phyloP scores from a whole-genome alignment of 2,797 vertebrate genomes.

The Nasua narica region DNA sequence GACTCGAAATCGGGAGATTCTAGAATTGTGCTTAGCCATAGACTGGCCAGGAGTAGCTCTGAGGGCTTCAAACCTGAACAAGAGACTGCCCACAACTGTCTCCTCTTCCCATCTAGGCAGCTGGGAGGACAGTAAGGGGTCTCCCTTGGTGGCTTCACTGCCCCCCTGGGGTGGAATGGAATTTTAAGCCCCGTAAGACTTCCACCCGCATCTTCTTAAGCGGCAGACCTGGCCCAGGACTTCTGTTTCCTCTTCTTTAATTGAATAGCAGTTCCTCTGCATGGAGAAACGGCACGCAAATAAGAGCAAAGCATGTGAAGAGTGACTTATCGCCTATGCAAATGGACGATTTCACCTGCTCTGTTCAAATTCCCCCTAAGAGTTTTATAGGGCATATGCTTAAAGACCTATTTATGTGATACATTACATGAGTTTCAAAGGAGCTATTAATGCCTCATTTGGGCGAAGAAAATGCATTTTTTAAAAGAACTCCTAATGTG shows the following conservation, averaged over 20 bases:
- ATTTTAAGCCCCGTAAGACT: neutral
- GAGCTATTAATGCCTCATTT: neutral
- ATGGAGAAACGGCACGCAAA: neutral
- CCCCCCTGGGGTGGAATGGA: neutral
- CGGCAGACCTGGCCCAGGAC: neutral
- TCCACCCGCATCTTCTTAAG: neutral
- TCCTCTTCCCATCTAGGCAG: neutral
- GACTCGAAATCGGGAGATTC: neutral
- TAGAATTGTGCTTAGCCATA: neutral
- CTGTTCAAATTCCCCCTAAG: neutral
- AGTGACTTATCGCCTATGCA: neutral
- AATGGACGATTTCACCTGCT: neutral
- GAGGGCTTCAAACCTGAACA: neutral
- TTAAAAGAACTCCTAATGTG: neutral
- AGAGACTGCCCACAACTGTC: neutral
- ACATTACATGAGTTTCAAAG: slow-evolving; percentile 40
- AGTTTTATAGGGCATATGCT: neutral
- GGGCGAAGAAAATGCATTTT: slow-evolving; percentile 31
- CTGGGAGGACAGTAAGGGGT: neutral
- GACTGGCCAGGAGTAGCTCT: neutral
- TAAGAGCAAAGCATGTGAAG: neutral
- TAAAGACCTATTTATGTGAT: neutral
- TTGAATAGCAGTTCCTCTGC: slow-evolving; percentile 8
- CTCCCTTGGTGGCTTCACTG: neutral
- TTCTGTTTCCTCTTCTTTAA: slow-evolving; percentile 17